A percentile compares a stretch with the other conserved stretches of the same genome.
Conservation (phyloP, 2,113 vertebrate species). For the Rhabdomys dilectus region DNA sequence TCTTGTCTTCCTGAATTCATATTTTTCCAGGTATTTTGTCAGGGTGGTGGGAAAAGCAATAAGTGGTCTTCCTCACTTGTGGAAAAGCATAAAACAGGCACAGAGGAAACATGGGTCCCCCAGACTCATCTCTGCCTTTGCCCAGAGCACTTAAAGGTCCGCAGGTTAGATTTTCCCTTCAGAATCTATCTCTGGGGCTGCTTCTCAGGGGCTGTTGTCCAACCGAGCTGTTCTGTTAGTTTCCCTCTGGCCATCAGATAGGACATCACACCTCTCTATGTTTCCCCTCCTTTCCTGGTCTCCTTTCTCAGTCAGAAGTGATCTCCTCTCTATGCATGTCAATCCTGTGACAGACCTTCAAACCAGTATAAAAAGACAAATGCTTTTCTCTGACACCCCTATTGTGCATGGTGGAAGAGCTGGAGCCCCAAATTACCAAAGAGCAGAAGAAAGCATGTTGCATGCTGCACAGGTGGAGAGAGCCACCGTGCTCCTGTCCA, state of each 20-base stretch:
- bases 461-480: neutral
- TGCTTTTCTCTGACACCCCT: too few relatives aligned
- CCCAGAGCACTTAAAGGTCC: too few relatives aligned
- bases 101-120: rapidly evolving
- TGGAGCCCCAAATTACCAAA: neutral
- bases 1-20: neutral
- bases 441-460: neutral
- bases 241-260: neutral
- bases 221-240: neutral
- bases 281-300: neutral
- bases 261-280: too few relatives aligned
- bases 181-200: neutral
- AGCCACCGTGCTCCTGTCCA: neutral
- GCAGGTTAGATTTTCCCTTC: neutral
- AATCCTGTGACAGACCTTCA: neutral
- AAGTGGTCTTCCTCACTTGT: neutral
- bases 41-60: neutral
- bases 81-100: too few relatives aligned
- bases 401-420: neutral
- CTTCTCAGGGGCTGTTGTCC: neutral
- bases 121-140: rapidly evolving
- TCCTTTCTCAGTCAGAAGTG: too few relatives aligned
- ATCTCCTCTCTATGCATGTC: neutral
- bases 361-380: neutral
- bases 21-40: neutral